Conservation (phyloP, 2,797 vertebrate genomes). For the Taeniopygia guttata region DNA sequence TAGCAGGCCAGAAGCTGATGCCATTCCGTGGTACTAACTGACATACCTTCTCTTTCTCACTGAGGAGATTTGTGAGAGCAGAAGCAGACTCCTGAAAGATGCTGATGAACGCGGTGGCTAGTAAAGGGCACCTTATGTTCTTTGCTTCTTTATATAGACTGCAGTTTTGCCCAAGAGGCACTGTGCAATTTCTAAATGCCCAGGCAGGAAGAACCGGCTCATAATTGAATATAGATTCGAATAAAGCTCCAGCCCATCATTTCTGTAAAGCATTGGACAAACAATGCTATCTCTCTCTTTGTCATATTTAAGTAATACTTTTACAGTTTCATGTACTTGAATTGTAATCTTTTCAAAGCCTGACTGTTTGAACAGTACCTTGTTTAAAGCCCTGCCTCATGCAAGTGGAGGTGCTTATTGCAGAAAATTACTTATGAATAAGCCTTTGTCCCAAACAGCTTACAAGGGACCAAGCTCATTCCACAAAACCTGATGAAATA, state of each 20-base stretch:
- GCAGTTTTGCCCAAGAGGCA: background rate
- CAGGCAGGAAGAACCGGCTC: background rate
- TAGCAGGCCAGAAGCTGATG: background rate
- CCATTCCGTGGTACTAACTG: background rate
- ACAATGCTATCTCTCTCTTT: background rate
- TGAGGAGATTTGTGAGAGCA: background rate
- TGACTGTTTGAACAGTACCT: background rate
- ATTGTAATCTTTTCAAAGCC: background rate
- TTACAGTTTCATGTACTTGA: background rate
- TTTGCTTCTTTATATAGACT: conserved; percentile 17
- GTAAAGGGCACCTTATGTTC: conserved; percentile 36
- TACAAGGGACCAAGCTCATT: conserved; percentile 17
- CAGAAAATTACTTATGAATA: conserved; percentile 51
- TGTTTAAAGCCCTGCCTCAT: conserved; percentile 13
- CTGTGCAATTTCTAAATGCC: background rate
- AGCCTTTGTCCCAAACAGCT: conserved; percentile 30
- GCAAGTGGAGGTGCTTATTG: conserved; percentile 30
- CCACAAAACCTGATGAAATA: conserved; percentile 9
- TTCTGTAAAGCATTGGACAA: background rate
- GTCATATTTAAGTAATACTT: background rate
- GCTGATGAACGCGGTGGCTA: conserved; percentile 16
- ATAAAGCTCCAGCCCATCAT: background rate
- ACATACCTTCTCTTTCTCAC: background rate
- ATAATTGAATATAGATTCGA: background rate
- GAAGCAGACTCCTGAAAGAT: background rate